These are phyloP conservation scores for Apostichopus californicus DNA, from an alignment of 35 echinoderm and acorn worm genomes.

Conservation along the genomic window DNA sequence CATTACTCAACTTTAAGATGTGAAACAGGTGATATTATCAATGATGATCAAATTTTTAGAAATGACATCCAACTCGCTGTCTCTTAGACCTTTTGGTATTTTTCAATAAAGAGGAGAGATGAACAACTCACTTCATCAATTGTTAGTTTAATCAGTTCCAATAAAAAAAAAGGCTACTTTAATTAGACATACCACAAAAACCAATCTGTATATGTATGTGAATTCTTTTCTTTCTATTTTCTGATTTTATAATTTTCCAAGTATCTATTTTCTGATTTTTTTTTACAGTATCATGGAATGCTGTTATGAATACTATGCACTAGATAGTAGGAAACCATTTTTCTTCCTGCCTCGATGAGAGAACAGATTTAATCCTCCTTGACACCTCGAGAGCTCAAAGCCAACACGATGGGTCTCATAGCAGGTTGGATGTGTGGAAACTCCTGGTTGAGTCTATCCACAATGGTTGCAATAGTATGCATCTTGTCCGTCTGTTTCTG, in stretches of 20 bases:
- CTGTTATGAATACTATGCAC: not conserved
- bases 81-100: too few species aligned
- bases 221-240: not conserved
- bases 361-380: conserved; percentile 67
- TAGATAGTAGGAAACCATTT: not conserved
- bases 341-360: not conserved
- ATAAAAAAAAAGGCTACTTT: too few species aligned
- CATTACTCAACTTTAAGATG: too few species aligned
- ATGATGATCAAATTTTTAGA: too few species aligned
- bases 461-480: conserved; percentile 95
- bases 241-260: not conserved
- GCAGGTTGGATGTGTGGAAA: conserved; percentile 95
- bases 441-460: conserved; percentile 90
- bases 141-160: too few species aligned
- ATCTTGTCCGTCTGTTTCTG: conserved; percentile 93
- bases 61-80: too few species aligned
- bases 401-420: conserved; percentile 68
- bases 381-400: conserved; percentile 79
- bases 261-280: not conserved
- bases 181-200: not conserved
- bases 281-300: not conserved
- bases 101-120: too few species aligned
- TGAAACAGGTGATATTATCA: too few species aligned
- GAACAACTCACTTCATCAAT: too few species aligned
- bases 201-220: not conserved